These are phyloP conservation scores for Operophtera brumata DNA, from an alignment of 2,888 invertebrate genomes.

Conservation along the genomic window DNA sequence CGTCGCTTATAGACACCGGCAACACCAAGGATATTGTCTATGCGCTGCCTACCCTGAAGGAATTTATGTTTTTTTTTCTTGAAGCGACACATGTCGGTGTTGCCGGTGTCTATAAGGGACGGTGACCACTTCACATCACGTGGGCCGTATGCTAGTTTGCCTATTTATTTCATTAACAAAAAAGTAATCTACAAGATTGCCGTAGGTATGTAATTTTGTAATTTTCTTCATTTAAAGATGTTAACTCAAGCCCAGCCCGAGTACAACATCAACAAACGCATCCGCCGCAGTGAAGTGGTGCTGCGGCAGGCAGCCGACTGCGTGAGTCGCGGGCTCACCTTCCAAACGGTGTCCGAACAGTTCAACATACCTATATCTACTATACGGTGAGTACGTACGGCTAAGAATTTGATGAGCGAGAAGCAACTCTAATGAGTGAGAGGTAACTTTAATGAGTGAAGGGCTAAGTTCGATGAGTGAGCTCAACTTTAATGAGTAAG, in stretches of 20 bases:
- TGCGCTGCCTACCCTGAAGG: too few species aligned
- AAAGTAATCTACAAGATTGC: too few species aligned
- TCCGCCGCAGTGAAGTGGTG: constrained; percentile 88
- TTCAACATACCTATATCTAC: constrained; percentile 94
- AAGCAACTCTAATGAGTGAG: too few species aligned
- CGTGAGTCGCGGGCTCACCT: constrained; percentile 92
- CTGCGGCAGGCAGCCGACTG: constrained; percentile 91
- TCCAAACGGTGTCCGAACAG: constrained; percentile 92
- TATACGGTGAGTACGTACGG: constrained; percentile 80
- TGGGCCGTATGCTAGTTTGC: too few species aligned
- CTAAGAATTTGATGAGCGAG: not conserved
- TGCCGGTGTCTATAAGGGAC: too few species aligned
- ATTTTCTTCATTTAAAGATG: constrained; percentile 16
- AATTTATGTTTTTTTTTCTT: too few species aligned
- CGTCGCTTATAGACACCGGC: too few species aligned
- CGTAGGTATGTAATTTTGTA: not conserved
- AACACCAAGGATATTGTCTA: too few species aligned
- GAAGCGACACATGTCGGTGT: too few species aligned
- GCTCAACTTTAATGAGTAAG: too few species aligned
- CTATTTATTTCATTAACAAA: too few species aligned
- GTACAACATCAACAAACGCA: constrained; percentile 74
- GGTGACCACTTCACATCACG: too few species aligned
- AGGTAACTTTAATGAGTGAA: not conserved
- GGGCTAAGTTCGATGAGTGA: not conserved
- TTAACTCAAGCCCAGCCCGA: constrained; percentile 49